phyloP scores from a whole-genome alignment of 2,113 vertebrate species.

The Saccopteryx leptura region DNA sequence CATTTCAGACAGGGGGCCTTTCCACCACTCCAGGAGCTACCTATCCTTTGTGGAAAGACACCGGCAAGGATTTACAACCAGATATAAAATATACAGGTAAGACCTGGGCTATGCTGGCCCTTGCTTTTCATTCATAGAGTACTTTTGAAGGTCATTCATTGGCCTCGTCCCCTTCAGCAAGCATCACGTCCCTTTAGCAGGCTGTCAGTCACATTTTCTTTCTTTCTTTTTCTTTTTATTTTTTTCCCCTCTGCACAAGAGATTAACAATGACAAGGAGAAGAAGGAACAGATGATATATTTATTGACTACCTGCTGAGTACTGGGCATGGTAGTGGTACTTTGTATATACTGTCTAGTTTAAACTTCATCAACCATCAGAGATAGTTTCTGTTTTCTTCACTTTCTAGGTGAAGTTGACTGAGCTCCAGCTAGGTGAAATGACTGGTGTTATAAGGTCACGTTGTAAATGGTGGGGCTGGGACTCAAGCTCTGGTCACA shows the following conservation, averaged over 20 bases:
- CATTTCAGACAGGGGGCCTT: slow-evolving; percentile 99
- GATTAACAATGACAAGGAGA: not conserved
- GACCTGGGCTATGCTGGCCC: not conserved
- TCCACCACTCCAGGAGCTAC: slow-evolving; percentile 99
- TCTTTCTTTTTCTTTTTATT: not conserved
- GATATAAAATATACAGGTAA: slow-evolving; percentile 99
- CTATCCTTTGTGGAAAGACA: slow-evolving; percentile 99
- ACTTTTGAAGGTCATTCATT: not conserved
- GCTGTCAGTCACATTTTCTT: not conserved
- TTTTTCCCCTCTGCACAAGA: not conserved
- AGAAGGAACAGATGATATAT: not conserved
- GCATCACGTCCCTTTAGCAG: not conserved
- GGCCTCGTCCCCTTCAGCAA: no score
- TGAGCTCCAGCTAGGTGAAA: not conserved
- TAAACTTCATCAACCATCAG: not conserved
- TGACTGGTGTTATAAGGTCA: not conserved
- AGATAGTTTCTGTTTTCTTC: not conserved
- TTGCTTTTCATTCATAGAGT: not conserved
- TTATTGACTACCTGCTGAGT: not conserved
- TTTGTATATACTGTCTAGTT: not conserved
- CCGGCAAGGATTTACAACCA: slow-evolving; percentile 99
- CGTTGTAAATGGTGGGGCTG: not conserved
- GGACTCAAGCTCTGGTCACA: not conserved
- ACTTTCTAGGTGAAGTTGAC: not conserved
- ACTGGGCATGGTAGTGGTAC: no score